phyloP scores from a whole-genome alignment of 2,888 invertebrate species.

The Dryococelus australis region DNA sequence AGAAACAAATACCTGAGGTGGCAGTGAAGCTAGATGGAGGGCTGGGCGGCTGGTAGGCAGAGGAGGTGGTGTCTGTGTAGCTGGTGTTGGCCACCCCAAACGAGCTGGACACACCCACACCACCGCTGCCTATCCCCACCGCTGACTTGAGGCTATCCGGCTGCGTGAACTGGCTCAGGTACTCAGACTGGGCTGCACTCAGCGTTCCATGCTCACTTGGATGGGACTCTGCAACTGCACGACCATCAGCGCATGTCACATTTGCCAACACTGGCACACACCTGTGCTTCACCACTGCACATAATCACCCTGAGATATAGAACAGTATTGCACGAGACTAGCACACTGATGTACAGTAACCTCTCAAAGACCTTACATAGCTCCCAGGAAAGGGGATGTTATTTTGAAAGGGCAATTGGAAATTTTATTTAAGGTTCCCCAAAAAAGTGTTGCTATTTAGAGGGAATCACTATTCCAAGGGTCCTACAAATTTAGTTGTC shows the following conservation, averaged over 20 bases:
- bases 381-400: no score
- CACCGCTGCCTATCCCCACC: conserved; percentile 55
- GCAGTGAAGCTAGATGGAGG: conserved; percentile 45
- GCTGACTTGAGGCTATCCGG: conserved; percentile 64
- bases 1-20: conserved; percentile 35
- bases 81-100: conserved; percentile 41
- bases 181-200: conserved; percentile 67
- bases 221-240: conserved; percentile 48
- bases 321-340: no score
- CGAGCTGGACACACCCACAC: conserved; percentile 37
- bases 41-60: conserved; percentile 45
- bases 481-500: no score
- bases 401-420: no score
- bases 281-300: no score
- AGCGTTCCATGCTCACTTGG: conserved; percentile 51
- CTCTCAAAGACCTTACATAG: no score
- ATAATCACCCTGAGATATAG: no score
- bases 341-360: no score
- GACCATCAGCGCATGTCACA: background rate
- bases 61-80: conserved; percentile 44
- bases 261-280: background rate
- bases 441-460: no score
- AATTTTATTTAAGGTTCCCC: no score
- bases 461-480: no score
- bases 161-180: conserved; percentile 66